Evolutionary conservation across 1,140 invertebrate species (phyloP).

Genomic region (Agrilus planipennis): DNA sequence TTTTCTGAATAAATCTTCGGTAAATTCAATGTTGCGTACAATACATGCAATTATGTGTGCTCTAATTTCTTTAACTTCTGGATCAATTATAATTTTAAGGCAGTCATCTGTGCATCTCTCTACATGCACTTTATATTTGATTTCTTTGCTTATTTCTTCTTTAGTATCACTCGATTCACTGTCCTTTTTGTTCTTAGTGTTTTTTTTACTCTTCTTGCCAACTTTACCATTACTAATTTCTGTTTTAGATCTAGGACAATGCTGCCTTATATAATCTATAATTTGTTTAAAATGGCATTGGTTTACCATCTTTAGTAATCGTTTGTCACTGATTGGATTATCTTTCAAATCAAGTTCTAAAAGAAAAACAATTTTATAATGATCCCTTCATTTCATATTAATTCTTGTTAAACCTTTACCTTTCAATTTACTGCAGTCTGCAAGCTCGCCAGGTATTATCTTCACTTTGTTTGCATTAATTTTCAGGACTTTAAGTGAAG

Average conservation of each 20-base stretch:
- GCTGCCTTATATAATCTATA: conserved; percentile 53
- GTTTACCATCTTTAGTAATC: conserved; percentile 58
- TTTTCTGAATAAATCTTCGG: conserved; percentile 53
- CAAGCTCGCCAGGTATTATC: conserved; percentile 48
- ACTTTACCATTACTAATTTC: conserved; percentile 37
- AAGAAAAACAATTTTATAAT: conserved; percentile 7
- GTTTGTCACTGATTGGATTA: conserved; percentile 59
- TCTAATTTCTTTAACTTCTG: conserved; percentile 39
- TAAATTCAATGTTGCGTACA: conserved; percentile 52
- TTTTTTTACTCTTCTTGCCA: conserved; percentile 38
- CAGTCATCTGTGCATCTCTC: conserved; percentile 17
- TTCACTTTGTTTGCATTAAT: conserved; percentile 54
- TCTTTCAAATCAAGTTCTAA: conserved; percentile 48
- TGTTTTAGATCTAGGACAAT: conserved; percentile 38
- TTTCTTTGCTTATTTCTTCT: conserved; percentile 23
- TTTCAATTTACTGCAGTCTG: conserved; percentile 56
- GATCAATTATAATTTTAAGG: conserved; percentile 18
- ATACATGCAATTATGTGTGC: conserved; percentile 64
- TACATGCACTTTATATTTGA: conserved; percentile 27
- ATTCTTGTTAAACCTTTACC: conserved; percentile 33
- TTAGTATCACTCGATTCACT: conserved; percentile 12
- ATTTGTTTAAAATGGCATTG: conserved; percentile 56
- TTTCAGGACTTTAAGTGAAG: conserved; percentile 56
- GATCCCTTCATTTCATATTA: conserved; percentile 6
- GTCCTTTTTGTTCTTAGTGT: conserved; percentile 20